A percentile compares a stretch with the other conserved stretches of the same genome.
Conservation (phyloP, 2,888 invertebrate genomes). For the Trichacis sp. region DNA sequence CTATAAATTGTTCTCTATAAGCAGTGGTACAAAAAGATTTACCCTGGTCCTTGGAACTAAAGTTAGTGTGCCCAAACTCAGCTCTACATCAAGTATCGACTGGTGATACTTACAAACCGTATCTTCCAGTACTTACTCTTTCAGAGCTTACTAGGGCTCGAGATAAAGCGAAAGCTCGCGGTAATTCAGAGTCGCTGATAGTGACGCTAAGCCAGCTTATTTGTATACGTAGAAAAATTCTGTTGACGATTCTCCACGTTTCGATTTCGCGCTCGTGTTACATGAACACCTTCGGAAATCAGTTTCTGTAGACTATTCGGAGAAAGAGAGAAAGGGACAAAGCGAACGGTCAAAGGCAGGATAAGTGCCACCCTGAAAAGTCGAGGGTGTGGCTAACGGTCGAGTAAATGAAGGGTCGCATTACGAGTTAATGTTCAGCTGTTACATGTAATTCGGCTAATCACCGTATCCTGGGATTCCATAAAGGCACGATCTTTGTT, state of each 20-base stretch:
- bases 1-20: no score
- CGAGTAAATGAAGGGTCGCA: slow-evolving; percentile 68
- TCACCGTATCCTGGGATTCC: slow-evolving; percentile 56
- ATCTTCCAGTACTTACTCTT: slow-evolving; percentile 62
- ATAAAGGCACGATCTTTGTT: slow-evolving; percentile 56
- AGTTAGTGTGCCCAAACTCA: slow-evolving; percentile 30
- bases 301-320: slow-evolving; percentile 45
- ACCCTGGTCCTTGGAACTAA: background rate
- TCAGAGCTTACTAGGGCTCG: slow-evolving; percentile 52
- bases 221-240: slow-evolving; percentile 8
- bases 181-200: slow-evolving; percentile 61
- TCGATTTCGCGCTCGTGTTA: slow-evolving; percentile 34
- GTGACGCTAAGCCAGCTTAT: slow-evolving; percentile 25
- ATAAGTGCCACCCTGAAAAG: slow-evolving; percentile 52
- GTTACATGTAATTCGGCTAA: slow-evolving; percentile 67
- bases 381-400: slow-evolving; percentile 61
- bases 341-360: slow-evolving; percentile 39
- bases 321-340: slow-evolving; percentile 48
- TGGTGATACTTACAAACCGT: slow-evolving; percentile 63
- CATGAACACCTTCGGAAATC: slow-evolving; percentile 39
- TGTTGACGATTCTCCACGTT: no score
- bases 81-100: slow-evolving; percentile 53
- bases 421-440: slow-evolving; percentile 67
- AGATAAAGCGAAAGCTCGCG: slow-evolving; percentile 58
- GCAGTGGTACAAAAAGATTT: no score